Base-by-base conservation (phyloP, 1,140 invertebrate genomes). In the Heliothis subflexa region DNA sequence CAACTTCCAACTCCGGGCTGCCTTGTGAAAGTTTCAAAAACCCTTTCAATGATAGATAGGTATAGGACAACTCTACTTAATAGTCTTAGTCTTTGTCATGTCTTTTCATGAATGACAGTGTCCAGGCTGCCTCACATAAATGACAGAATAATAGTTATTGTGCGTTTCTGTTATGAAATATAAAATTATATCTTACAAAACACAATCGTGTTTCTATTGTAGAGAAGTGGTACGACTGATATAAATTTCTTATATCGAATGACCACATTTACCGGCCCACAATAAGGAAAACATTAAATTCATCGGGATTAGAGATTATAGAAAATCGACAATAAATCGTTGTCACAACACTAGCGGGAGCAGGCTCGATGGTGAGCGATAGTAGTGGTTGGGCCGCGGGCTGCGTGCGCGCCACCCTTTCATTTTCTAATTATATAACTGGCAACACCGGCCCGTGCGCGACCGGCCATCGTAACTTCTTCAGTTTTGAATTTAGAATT, bases 381-480 rank as follows among this genome's bases (percentile, higher is more conserved):
- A 90, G 92, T 90, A 91, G 91, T 93, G 91, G 81, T 91, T 84
- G 87, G 78, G 91, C 92, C 90, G 77, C 86, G 81, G 91, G 92
- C 91, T 85, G 89, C 89, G 89, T 90, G 88, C 85, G 90, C 90
- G 92, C 92, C 91, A 92, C 92, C 92, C 92, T 91, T 89, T 90
- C 92, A 93, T 93, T 93, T 93, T 93, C 92, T 93, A 94, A 94
- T 94, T 94, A 94, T 94, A 92, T 86, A 91, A 90, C 89, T 89
- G 89, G 91, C 92, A 93, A 91, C 90, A 88, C 88, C 80, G 88
- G 88, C 92, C 90, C 92, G 92, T 94, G 92, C 92, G 86, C 90
- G 89, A 90, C 89, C 87, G 87, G 79, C 81, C 75, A 79, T 80
- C 83, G 79, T 82, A 85, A 89, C 87, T 89, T 87, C 84, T 89